Base-by-base conservation (phyloP, 2,113 vertebrate species). In the Nibea albiflora region DNA sequence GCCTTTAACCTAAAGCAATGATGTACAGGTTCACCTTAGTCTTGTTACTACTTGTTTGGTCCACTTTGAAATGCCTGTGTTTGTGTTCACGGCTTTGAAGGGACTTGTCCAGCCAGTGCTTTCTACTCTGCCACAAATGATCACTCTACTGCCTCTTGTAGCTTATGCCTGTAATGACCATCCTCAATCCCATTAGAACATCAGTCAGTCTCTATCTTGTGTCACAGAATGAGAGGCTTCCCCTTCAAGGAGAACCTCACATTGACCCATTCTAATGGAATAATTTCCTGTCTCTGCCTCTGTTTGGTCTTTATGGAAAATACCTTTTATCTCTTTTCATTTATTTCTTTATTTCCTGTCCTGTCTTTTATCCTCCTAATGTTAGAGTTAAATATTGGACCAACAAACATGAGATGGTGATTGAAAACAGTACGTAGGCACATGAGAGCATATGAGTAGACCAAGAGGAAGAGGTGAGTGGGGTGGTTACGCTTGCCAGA, bases 51-150 rank as follows among this genome's bases (percentile, higher is more conserved):
- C 20, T 53, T 75, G 66, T 28, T 63, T 31, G 50, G 31, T 42
- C n/a, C 72, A 56, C 66, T 81, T 81, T 49, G 76, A 60, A 81
- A 69, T 77, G 47, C 24, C 54, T 70, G 42, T 49, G 47, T 85
- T 78, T 82, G 54, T 54, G 63, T 63, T 75, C 31, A 57, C 80
- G 60, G 53, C 73, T 78, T 73, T 80, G 46, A 81, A 64, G 70
- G 10, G 9, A 64, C 81, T 81, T 26, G 26, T 84, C 63, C 68
- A 61, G 72, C 15, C 69, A 69, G 12, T 19, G 39, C 72, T 60
- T 69, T 73, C 67, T 66, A 42, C 57, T 77, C 69, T 82, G 78
- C 85, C 75, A 66, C 54, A 70, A 75, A 53, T 72, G 75, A 86
- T 78, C 62, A 75, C 73, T 80, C 47, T 39, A 22, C 72, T 54